phyloP scores from a whole-genome alignment of 1,140 invertebrate genomes.

The Drosophila yakuba region DNA sequence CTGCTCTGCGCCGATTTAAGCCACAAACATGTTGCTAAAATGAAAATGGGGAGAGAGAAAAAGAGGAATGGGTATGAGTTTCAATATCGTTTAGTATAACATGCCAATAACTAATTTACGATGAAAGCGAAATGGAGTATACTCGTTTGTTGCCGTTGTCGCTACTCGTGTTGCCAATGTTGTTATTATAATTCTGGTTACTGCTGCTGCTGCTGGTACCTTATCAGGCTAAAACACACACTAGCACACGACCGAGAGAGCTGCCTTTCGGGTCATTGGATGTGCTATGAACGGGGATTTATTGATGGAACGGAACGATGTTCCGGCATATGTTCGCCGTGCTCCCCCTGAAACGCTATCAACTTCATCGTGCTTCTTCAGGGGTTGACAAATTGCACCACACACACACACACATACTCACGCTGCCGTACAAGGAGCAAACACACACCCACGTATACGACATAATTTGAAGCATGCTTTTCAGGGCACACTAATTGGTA shows the following conservation, averaged over 20 bases:
- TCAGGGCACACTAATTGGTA: slow-evolving; percentile 74
- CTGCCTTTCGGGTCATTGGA: slow-evolving; percentile 34
- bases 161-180: slow-evolving; percentile 26
- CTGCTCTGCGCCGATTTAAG: slow-evolving; percentile 42
- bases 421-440: slow-evolving; percentile 10
- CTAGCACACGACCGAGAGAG: neutral
- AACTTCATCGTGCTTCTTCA: slow-evolving; percentile 31
- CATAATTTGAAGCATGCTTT: slow-evolving; percentile 75
- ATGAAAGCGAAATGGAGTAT: slow-evolving; percentile 63
- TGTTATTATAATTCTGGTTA: slow-evolving; percentile 35
- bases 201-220: slow-evolving; percentile 38
- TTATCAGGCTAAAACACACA: slow-evolving; percentile 61
- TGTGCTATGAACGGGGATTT: slow-evolving; percentile 41
- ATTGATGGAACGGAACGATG: slow-evolving; percentile 35
- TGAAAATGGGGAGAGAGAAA: slow-evolving; percentile 6
- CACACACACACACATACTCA: slow-evolving; percentile 33
- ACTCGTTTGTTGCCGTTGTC: neutral
- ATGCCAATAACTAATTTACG: slow-evolving; percentile 82
- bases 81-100: slow-evolving; percentile 78
- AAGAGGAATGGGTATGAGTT: slow-evolving; percentile 19
- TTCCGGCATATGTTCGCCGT: slow-evolving; percentile 61
- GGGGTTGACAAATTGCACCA: slow-evolving; percentile 73
- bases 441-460: slow-evolving; percentile 39
- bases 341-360: slow-evolving; percentile 24
- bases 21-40: slow-evolving; percentile 67